Conservation (phyloP, 2,888 invertebrate genomes). For the Rhyacophila evoluta region DNA sequence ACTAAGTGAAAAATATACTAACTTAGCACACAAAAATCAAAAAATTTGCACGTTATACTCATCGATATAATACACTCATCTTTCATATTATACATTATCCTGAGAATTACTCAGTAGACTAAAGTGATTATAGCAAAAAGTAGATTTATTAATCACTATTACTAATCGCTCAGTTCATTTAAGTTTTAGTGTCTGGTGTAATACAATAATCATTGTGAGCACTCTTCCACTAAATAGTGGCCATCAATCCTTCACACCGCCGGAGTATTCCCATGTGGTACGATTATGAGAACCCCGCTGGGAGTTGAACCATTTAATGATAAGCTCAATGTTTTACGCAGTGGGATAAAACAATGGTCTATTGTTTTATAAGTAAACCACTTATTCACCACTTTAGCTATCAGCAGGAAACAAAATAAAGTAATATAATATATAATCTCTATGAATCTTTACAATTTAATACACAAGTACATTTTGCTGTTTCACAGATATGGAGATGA, state of each 20-base stretch:
- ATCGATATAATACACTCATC: too few species aligned
- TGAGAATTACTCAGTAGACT: too few species aligned
- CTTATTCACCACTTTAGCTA: background rate
- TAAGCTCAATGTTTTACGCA: background rate
- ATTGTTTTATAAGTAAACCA: background rate
- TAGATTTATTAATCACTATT: background rate
- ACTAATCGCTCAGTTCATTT: background rate
- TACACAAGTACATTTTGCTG: too few species aligned
- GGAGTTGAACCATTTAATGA: constrained; percentile 9
- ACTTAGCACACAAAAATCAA: too few species aligned
- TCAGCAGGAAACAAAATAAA: background rate
- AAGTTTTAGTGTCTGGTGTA: background rate
- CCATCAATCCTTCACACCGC: background rate
- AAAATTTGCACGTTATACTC: too few species aligned
- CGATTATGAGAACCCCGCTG: background rate
- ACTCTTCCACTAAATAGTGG: background rate
- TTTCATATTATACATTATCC: too few species aligned
- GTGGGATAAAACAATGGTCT: constrained; percentile 5
- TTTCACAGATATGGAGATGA: too few species aligned
- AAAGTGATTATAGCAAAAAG: background rate
- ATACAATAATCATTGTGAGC: background rate
- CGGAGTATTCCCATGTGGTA: background rate
- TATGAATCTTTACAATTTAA: too few species aligned
- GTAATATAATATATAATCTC: too few species aligned
- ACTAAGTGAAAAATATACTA: too few species aligned